phyloP scores from a whole-genome alignment of 2,888 invertebrate species.

The Ophion ventricosus region DNA sequence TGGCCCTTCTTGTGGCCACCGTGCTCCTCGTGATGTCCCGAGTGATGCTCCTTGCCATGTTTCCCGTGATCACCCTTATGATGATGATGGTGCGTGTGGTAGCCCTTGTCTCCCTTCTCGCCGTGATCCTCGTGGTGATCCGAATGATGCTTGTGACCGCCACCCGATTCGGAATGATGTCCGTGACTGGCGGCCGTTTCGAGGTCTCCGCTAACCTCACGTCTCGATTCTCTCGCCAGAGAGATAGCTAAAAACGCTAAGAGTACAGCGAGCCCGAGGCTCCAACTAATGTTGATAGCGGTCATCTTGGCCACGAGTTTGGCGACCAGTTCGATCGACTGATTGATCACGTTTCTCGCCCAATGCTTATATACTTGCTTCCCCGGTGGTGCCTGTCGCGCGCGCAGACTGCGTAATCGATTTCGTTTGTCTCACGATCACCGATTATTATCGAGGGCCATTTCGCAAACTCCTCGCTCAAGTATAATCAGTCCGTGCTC shows the following conservation, averaged over 20 bases:
- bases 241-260: conserved; percentile 72
- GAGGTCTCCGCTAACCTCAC: conserved; percentile 76
- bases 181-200: conserved; percentile 76
- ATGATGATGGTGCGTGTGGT: conserved; percentile 90
- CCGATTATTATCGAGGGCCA: conserved; percentile 70
- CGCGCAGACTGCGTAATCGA: conserved; percentile 78
- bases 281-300: conserved; percentile 66
- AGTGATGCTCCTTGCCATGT: conserved; percentile 91
- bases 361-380: conserved; percentile 79
- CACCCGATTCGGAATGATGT: conserved; percentile 84
- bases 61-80: conserved; percentile 88
- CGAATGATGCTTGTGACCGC: conserved; percentile 88
- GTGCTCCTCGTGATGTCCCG: conserved; percentile 91
- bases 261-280: conserved; percentile 73
- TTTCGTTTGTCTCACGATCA: conserved; percentile 75
- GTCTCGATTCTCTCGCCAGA: conserved; percentile 71
- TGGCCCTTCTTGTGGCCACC: conserved; percentile 87
- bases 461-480: conserved; percentile 76
- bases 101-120: conserved; percentile 87
- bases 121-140: conserved; percentile 87
- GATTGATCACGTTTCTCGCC: conserved; percentile 71
- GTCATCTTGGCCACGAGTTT: conserved; percentile 72
- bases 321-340: conserved; percentile 76
- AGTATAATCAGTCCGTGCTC: conserved; percentile 27
- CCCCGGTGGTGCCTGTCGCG: conserved; percentile 49